These are phyloP conservation scores for Trichosurus vulpecula DNA, from an alignment of 2,797 vertebrate genomes.

Conservation along the genomic window DNA sequence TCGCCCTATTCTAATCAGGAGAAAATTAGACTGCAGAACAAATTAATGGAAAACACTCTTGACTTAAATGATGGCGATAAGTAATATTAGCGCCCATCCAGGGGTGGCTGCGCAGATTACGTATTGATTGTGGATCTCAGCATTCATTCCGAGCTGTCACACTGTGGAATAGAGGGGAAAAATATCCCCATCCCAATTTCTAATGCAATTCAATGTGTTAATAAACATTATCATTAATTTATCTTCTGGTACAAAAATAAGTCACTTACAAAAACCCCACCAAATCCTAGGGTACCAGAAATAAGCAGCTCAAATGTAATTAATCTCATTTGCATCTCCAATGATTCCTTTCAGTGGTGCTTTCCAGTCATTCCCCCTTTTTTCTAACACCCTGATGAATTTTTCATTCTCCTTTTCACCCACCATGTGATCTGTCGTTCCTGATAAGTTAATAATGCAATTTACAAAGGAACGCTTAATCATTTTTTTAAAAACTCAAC, in stretches of 20 bases:
- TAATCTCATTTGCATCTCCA: conserved; percentile 73
- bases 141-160: background rate
- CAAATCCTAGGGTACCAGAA: conserved; percentile 75
- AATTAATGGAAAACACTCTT: background rate
- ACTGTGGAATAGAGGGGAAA: conserved; percentile 6
- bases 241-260: conserved; percentile 44
- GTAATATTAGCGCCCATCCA: background rate
- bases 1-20: conserved; percentile 13
- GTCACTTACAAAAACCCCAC: conserved; percentile 31
- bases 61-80: background rate
- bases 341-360: conserved; percentile 64
- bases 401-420: conserved; percentile 70
- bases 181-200: conserved; percentile 5
- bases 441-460: conserved; percentile 62
- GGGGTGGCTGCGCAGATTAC: background rate
- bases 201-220: conserved; percentile 34
- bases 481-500: conserved; percentile 14
- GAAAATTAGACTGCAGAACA: conserved; percentile 7
- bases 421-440: conserved; percentile 66
- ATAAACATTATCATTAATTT: conserved; percentile 20
- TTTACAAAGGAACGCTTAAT: conserved; percentile 44
- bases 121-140: background rate
- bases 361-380: conserved; percentile 72
- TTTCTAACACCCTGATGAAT: conserved; percentile 61
- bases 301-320: conserved; percentile 68